Evolutionary conservation across 1,140 invertebrate genomes (phyloP).

Genomic region (Caenorhabditis brenneri): DNA sequence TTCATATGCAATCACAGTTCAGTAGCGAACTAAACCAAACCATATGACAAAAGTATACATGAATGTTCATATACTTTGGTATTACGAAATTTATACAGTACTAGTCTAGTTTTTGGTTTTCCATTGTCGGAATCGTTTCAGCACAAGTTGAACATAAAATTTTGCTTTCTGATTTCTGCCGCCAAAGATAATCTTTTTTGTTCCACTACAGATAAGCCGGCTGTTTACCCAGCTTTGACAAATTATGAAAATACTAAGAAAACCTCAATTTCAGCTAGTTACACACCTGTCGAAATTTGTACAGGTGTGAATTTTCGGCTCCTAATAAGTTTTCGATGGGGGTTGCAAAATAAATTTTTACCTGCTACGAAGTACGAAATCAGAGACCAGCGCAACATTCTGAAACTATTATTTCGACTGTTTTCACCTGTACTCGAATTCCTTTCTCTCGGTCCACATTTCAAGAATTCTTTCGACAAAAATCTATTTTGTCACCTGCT

Average conservation of each 20-base stretch:
- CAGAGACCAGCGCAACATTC: too few species aligned
- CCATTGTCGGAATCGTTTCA: neutral
- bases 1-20: constrained; percentile 12
- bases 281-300: constrained; percentile 11
- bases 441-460: neutral
- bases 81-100: neutral
- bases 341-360: neutral
- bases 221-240: constrained; percentile 20
- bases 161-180: neutral
- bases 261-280: neutral
- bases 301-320: neutral
- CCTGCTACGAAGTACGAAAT: neutral
- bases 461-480: too few species aligned
- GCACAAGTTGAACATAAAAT: neutral
- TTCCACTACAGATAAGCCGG: too few species aligned
- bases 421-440: neutral
- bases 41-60: constrained; percentile 14
- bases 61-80: neutral
- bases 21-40: constrained; percentile 20
- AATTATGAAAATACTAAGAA: neutral
- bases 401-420: too few species aligned
- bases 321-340: neutral
- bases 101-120: neutral
- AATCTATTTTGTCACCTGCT: neutral
- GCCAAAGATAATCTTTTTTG: neutral